A percentile compares a stretch with the other conserved stretches of the same genome.
Conservation (phyloP, 1,140 invertebrate species). For the Eciton burchellii region DNA sequence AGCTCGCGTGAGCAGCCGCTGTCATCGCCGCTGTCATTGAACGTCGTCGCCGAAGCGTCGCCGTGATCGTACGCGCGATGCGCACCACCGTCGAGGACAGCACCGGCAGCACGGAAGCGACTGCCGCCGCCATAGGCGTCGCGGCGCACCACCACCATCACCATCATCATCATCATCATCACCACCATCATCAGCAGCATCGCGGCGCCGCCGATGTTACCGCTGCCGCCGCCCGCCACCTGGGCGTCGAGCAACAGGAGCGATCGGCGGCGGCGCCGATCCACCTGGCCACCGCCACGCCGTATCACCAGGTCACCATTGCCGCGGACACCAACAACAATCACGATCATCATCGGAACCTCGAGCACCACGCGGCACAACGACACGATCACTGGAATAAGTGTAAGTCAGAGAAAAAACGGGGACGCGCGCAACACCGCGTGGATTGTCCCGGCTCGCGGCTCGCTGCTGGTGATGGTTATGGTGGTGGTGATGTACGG, state of each 20-base stretch:
- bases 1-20: conserved; percentile 11
- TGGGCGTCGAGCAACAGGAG: conserved; percentile 69
- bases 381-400: conserved; percentile 83
- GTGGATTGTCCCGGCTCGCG: conserved; percentile 44
- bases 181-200: conserved; percentile 64
- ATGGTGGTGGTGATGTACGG: conserved; percentile 64
- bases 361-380: conserved; percentile 78
- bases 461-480: conserved; percentile 67
- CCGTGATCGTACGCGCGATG: conserved; percentile 77
- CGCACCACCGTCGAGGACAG: conserved; percentile 82
- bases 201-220: conserved; percentile 33
- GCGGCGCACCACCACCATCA: conserved; percentile 71
- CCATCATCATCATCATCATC: conserved; percentile 45
- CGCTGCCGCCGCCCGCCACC: conserved; percentile 65
- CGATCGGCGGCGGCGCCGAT: conserved; percentile 66
- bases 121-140: conserved; percentile 70
- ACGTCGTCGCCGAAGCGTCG: conserved; percentile 59
- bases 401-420: conserved; percentile 80
- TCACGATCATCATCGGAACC: conserved; percentile 83
- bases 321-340: conserved; percentile 84
- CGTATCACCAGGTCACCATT: conserved; percentile 74
- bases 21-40: conserved; percentile 50
- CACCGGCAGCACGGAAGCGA: conserved; percentile 78
- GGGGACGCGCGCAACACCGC: conserved; percentile 11
- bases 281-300: conserved; percentile 60